Conservation (phyloP, 2,888 invertebrate genomes). For the Meandrusa payeni region DNA sequence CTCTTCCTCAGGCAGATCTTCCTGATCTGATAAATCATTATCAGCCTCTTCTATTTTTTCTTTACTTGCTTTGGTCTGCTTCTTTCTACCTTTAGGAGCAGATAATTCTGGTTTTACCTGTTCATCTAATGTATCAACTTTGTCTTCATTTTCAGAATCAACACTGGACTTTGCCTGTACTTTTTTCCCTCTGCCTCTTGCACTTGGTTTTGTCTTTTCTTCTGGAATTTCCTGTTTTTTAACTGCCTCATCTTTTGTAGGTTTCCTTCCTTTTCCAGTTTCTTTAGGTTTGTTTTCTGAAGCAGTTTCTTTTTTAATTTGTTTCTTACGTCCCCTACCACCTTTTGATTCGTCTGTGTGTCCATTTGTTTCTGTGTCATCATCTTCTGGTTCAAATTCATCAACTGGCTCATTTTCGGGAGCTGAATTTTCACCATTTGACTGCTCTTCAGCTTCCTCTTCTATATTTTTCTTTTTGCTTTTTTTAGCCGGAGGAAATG, state of each 20-base stretch:
- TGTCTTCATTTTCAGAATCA: conserved; percentile 44
- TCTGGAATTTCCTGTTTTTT: conserved; percentile 38
- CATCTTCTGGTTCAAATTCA: conserved; percentile 44
- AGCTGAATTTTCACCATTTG: conserved; percentile 48
- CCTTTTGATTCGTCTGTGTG: conserved; percentile 38
- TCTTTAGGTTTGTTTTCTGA: conserved; percentile 43
- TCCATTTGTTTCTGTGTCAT: conserved; percentile 49
- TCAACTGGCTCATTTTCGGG: conserved; percentile 51
- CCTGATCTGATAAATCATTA: conserved; percentile 41
- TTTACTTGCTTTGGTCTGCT: conserved; percentile 40
- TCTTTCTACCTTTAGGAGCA: conserved; percentile 39
- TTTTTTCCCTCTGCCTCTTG: conserved; percentile 42
- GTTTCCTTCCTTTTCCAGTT: conserved; percentile 49
- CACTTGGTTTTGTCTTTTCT: conserved; percentile 56
- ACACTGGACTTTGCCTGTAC: conserved; percentile 37
- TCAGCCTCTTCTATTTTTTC: conserved; percentile 45
- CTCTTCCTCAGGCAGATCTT: conserved; percentile 44
- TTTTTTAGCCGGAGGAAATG: conserved; percentile 51
- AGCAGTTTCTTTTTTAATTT: conserved; percentile 50
- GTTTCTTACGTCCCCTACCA: conserved; percentile 57
- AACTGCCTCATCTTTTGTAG: conserved; percentile 37
- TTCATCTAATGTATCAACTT: conserved; percentile 41
- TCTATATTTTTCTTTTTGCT: conserved; percentile 57
- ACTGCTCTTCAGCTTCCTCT: conserved; percentile 39
- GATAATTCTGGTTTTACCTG: conserved; percentile 46